Percentiles rank a stretch among this genome's conserved stretches.
These are phyloP conservation scores for Lepidocyrtinus sp. DNA, from an alignment of 2,888 invertebrate genomes.

Conservation along the genomic window DNA sequence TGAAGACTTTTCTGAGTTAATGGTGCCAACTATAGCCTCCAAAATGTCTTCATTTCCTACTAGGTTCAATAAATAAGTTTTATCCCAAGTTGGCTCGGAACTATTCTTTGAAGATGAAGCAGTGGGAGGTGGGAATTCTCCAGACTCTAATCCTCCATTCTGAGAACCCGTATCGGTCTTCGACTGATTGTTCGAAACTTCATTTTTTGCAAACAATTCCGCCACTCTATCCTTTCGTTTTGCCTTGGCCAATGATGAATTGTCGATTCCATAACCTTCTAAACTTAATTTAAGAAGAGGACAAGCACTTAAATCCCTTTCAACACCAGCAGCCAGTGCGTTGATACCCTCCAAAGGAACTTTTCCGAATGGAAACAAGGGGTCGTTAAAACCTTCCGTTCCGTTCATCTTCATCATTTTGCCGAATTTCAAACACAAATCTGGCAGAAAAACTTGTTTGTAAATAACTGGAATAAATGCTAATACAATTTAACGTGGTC, in stretches of 20 bases:
- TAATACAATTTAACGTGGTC: no score
- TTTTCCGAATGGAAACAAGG: slow-evolving; percentile 64
- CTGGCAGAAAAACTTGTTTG: no score
- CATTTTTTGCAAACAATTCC: slow-evolving; percentile 52
- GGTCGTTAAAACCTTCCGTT: slow-evolving; percentile 36
- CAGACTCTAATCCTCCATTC: no score
- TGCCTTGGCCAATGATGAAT: no score
- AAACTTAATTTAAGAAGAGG: slow-evolving; percentile 1
- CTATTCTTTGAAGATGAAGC: not conserved
- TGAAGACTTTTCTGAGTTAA: slow-evolving; percentile 78
- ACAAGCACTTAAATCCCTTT: slow-evolving; percentile 26
- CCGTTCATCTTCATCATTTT: slow-evolving; percentile 3
- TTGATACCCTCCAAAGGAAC: slow-evolving; percentile 38
- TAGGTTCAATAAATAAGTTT: slow-evolving; percentile 61
- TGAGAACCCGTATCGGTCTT: not conserved
- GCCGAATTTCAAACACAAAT: no score
- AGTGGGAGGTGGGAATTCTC: no score
- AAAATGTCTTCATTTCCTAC: slow-evolving; percentile 75
- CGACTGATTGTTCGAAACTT: not conserved
- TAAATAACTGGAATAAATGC: no score
- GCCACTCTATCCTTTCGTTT: slow-evolving; percentile 55
- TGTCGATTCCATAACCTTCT: not conserved
- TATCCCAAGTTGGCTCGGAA: slow-evolving; percentile 55
- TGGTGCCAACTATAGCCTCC: slow-evolving; percentile 76
- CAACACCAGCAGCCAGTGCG: slow-evolving; percentile 28